A percentile compares a stretch with the other conserved stretches of the same genome.
These are phyloP conservation scores for Euproctis similis DNA, from an alignment of 2,888 invertebrate genomes.

Conservation along the genomic window DNA sequence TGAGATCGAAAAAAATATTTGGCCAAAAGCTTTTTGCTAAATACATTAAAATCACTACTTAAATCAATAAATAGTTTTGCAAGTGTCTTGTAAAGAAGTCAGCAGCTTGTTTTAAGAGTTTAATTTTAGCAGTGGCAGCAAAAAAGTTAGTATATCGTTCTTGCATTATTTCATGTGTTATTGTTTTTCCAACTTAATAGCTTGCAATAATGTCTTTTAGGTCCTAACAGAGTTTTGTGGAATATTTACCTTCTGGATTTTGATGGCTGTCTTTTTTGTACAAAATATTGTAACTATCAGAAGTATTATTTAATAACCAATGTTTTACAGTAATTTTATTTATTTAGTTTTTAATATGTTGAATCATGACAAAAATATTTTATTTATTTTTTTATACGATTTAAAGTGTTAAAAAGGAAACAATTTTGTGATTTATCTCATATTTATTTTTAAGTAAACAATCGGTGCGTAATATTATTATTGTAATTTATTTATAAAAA, in stretches of 20 bases:
- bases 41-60: too few species aligned
- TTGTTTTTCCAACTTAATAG: too few species aligned
- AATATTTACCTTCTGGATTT: constrained; percentile 23
- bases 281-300: constrained; percentile 43
- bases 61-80: too few species aligned
- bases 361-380: constrained; percentile 71
- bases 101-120: too few species aligned
- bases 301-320: constrained; percentile 56
- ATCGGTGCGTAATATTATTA: constrained; percentile 44
- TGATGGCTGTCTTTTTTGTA: constrained; percentile 57
- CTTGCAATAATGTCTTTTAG: constrained; percentile 11
- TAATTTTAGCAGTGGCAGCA: too few species aligned
- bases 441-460: constrained; percentile 19
- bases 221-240: constrained; percentile 8
- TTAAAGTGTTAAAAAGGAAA: constrained; percentile 23
- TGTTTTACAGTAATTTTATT: constrained; percentile 41
- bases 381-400: constrained; percentile 52
- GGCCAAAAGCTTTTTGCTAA: too few species aligned
- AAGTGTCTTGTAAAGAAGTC: too few species aligned
- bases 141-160: too few species aligned
- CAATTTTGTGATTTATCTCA: constrained; percentile 22
- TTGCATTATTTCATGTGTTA: too few species aligned
- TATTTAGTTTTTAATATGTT: constrained; percentile 55
- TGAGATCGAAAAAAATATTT: too few species aligned
- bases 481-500: constrained; percentile 18